A percentile compares a stretch with the other conserved stretches of the same genome.
Evolutionary conservation across 2,888 invertebrate species (phyloP).

Genomic region (Pristionchus maxplancki): DNA sequence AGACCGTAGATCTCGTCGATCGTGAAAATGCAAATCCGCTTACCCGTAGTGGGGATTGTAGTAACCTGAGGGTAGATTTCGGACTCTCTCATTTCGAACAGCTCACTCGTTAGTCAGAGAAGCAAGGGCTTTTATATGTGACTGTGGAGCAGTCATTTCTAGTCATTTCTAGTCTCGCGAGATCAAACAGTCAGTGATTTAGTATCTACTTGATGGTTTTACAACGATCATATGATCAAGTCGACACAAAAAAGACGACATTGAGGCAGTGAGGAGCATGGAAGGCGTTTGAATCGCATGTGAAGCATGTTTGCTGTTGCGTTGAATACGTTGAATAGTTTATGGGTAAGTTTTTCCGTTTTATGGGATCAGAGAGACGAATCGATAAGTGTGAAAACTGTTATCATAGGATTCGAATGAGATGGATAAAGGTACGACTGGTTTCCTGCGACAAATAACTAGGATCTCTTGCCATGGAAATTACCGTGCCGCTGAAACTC

Average conservation of each 20-base stretch:
- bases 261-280: neutral
- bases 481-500: too few species aligned
- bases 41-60: neutral
- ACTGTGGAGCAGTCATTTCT: too few species aligned
- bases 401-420: too few species aligned
- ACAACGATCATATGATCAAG: neutral
- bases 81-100: neutral
- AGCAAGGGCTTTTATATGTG: neutral
- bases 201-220: neutral
- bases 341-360: neutral
- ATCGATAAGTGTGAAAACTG: neutral
- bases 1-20: too few species aligned
- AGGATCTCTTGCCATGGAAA: too few species aligned
- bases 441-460: too few species aligned
- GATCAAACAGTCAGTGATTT: constrained; percentile 1
- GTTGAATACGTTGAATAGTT: neutral
- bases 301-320: neutral
- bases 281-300: neutral
- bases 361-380: neutral
- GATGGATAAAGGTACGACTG: too few species aligned
- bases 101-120: neutral
- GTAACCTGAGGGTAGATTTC: neutral
- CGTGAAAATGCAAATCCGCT: neutral
- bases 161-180: neutral
- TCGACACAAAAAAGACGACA: neutral